Evolutionary conservation across 64 coral and sea anemone species (phyloP).

Genomic region (Orbicella faveolata): DNA sequence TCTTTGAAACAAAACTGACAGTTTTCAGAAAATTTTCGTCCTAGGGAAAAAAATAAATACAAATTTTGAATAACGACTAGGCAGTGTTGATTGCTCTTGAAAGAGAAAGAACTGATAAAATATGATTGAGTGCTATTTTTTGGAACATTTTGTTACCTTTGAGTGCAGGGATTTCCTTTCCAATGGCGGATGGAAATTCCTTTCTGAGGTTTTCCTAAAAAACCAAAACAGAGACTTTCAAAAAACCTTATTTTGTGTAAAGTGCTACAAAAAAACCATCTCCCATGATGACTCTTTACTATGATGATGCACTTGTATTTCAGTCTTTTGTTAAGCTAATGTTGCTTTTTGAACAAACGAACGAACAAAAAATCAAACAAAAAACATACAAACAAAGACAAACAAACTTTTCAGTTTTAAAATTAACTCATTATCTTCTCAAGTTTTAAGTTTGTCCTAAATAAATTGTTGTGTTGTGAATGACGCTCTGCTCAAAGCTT

Average conservation of each 20-base stretch:
- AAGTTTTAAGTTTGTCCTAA: too few relatives aligned
- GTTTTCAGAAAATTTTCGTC: constrained; percentile 33
- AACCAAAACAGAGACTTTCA: neutral
- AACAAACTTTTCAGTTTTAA: too few relatives aligned
- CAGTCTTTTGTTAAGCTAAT: too few relatives aligned
- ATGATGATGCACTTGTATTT: too few relatives aligned
- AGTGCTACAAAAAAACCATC: neutral
- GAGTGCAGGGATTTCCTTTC: constrained; percentile 22
- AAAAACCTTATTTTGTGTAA: neutral
- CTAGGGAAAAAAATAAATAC: neutral
- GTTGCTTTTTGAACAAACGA: too few relatives aligned
- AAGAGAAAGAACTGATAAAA: neutral
- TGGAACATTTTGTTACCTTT: constrained; percentile 9
- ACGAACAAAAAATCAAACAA: too few relatives aligned
- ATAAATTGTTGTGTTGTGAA: too few relatives aligned
- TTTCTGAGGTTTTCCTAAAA: constrained; percentile 37
- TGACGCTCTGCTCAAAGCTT: too few relatives aligned
- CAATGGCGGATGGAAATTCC: constrained; percentile 13
- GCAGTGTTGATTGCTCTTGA: too few relatives aligned
- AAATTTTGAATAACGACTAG: neutral
- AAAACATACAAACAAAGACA: too few relatives aligned
- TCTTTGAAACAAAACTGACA: constrained; percentile 35
- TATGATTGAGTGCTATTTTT: neutral
- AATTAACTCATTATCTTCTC: too few relatives aligned
- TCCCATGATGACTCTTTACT: neutral